phyloP scores from a whole-genome alignment of 2,113 vertebrate species.

The Oplegnathus fasciatus region DNA sequence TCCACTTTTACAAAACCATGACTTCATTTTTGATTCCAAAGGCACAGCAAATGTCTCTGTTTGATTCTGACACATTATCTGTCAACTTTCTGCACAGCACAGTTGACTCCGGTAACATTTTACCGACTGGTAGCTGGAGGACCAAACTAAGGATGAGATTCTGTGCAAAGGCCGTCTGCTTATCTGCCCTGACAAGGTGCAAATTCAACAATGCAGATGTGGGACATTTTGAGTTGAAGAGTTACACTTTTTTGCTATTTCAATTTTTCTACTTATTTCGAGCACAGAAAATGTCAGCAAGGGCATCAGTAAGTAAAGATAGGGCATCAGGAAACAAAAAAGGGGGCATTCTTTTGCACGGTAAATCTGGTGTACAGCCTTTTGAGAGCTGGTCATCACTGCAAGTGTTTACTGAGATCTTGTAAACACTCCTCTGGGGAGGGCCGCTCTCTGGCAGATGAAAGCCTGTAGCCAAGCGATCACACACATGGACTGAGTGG shows the following conservation, averaged over 20 bases:
- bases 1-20: constrained; percentile 16
- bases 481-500: constrained; percentile 37
- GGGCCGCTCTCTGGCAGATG: constrained; percentile 26
- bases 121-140: constrained; percentile 9
- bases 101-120: constrained; percentile 22
- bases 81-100: constrained; percentile 20
- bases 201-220: constrained; percentile 25
- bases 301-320: constrained; percentile 3
- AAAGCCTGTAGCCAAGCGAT: constrained; percentile 48
- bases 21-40: constrained; percentile 42
- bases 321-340: constrained; percentile 14
- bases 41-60: constrained; percentile 20
- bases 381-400: constrained; percentile 27
- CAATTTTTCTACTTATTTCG: constrained; percentile 12
- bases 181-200: constrained; percentile 32
- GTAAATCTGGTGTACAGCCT: constrained; percentile 10
- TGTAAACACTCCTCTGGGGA: constrained; percentile 51
- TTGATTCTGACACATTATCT: constrained; percentile 51
- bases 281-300: constrained; percentile 3
- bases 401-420: constrained; percentile 54
- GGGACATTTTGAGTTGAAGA: background rate
- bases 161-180: constrained; percentile 1
- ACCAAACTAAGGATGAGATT: constrained; percentile 46
- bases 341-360: background rate
- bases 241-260: background rate